phyloP scores from a whole-genome alignment of 2,888 invertebrate species.

The Villa cingulata region DNA sequence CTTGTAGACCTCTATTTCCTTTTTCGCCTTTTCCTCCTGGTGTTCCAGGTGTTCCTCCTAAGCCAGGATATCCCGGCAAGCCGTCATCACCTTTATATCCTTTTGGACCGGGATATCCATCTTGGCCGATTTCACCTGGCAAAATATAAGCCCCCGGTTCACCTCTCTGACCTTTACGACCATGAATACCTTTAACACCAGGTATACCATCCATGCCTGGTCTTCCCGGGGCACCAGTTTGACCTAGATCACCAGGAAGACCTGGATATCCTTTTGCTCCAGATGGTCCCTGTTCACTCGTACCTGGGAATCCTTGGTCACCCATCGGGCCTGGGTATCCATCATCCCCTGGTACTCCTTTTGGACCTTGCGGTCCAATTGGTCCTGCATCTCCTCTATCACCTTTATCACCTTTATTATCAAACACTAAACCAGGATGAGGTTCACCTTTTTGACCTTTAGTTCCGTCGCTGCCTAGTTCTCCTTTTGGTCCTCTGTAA shows the following conservation, averaged over 20 bases:
- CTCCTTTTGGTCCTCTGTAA: constrained; percentile 39
- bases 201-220: constrained; percentile 37
- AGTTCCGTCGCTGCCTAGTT: constrained; percentile 25
- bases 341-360: constrained; percentile 41
- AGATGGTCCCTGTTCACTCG: constrained; percentile 36
- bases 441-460: constrained; percentile 48
- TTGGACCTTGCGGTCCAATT: constrained; percentile 45
- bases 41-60: constrained; percentile 36
- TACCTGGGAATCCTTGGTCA: constrained; percentile 38
- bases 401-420: constrained; percentile 37
- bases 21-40: constrained; percentile 44
- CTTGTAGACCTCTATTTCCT: constrained; percentile 44
- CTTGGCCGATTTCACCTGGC: constrained; percentile 32
- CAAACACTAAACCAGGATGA: constrained; percentile 38
- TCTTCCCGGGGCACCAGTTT: constrained; percentile 45
- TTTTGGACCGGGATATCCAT: constrained; percentile 34
- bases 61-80: constrained; percentile 38
- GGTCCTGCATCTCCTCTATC: constrained; percentile 35
- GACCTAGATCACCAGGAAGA: constrained; percentile 48
- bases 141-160: constrained; percentile 30
- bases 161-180: constrained; percentile 37
- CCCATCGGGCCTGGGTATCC: constrained; percentile 46
- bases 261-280: constrained; percentile 59
- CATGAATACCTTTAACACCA: constrained; percentile 30
- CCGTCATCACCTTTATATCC: constrained; percentile 40